These are phyloP conservation scores for Mallateleia sp. DNA, from an alignment of 2,888 invertebrate species.

Conservation along the genomic window DNA sequence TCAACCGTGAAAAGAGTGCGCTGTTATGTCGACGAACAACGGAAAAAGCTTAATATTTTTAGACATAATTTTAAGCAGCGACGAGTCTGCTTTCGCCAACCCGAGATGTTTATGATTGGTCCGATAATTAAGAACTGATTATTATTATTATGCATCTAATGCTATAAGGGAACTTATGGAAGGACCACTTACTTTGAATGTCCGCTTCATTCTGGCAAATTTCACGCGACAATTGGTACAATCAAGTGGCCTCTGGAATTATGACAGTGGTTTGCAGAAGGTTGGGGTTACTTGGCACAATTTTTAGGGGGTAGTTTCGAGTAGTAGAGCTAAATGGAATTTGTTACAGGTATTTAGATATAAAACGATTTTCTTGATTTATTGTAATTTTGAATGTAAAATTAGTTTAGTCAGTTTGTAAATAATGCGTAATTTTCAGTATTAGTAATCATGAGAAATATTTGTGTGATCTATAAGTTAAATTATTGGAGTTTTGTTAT, in stretches of 20 bases:
- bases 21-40: conserved; percentile 14
- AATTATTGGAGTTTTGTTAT: too few species aligned
- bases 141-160: background rate
- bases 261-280: background rate
- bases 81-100: background rate
- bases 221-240: conserved; percentile 23
- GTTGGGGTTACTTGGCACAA: too few species aligned
- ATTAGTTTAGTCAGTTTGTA: too few species aligned
- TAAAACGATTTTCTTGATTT: too few species aligned
- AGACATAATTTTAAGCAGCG: conserved; percentile 14
- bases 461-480: too few species aligned
- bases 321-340: too few species aligned
- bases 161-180: background rate
- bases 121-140: background rate
- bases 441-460: too few species aligned
- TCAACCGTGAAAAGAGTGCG: conserved; percentile 36
- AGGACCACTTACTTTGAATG: background rate
- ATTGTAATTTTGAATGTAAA: too few species aligned
- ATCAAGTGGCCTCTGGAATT: background rate
- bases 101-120: conserved; percentile 25
- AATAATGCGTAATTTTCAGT: too few species aligned
- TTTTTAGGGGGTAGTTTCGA: too few species aligned
- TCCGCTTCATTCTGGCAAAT: background rate
- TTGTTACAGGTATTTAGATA: too few species aligned
- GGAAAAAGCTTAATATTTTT: conserved; percentile 37